Evolutionary conservation across 2,113 vertebrate genomes (phyloP).

Genomic region (Calypte anna): DNA sequence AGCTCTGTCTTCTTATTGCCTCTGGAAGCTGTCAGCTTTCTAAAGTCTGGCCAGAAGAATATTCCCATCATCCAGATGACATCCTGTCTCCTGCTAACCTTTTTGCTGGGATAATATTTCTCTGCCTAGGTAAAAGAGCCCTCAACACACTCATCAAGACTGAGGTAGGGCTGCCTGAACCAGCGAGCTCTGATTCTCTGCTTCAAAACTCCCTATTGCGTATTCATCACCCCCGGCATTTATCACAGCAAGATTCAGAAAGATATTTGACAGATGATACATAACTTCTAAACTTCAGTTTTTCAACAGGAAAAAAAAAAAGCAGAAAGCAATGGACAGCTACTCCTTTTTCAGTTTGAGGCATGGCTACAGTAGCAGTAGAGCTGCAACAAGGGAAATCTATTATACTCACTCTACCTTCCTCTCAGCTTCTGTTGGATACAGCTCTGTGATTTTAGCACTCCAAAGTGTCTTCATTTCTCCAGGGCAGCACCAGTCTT

Average conservation of each 20-base stretch:
- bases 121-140: neutral
- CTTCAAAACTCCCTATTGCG: rapidly evolving
- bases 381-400: neutral
- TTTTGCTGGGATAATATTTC: neutral
- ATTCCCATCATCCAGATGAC: neutral
- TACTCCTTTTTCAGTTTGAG: neutral
- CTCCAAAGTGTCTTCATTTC: neutral
- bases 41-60: neutral
- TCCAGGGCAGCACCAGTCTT: neutral
- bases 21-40: neutral
- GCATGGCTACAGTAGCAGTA: neutral
- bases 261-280: neutral
- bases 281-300: neutral
- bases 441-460: neutral
- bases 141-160: neutral
- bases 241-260: neutral
- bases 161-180: neutral
- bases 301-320: neutral
- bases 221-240: neutral
- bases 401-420: neutral
- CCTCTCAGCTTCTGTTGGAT: rapidly evolving
- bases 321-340: neutral
- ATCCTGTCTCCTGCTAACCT: neutral
- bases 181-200: neutral
- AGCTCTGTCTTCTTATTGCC: neutral